Evolutionary conservation across 2,888 invertebrate species (phyloP).

Genomic region (Malachius bipustulatus): DNA sequence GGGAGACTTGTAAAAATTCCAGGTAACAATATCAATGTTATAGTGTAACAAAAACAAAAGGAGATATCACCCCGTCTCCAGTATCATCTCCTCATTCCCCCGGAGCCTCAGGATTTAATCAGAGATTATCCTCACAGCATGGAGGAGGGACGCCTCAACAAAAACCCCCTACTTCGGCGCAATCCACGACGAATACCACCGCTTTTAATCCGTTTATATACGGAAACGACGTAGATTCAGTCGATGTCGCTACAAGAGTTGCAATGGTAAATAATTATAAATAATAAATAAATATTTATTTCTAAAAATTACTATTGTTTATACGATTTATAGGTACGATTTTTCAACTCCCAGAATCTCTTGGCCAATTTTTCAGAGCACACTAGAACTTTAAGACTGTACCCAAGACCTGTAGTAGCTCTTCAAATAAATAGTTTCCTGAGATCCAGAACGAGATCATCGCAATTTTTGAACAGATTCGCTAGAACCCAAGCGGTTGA

Average conservation of each 20-base stretch:
- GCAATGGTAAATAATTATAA: conserved; percentile 85
- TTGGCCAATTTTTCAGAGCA: conserved; percentile 97
- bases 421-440: conserved; percentile 96
- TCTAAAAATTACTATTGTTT: conserved; percentile 7
- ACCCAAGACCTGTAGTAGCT: conserved; percentile 97
- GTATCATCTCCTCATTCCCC: conserved; percentile 25
- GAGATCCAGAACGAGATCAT: conserved; percentile 79
- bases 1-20: conserved; percentile 8
- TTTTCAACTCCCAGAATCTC: conserved; percentile 95
- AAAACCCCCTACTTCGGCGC: conserved; percentile 38
- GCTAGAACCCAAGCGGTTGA: conserved; percentile 96
- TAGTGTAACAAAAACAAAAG: conserved; percentile 35
- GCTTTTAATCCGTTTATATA: conserved; percentile 78
- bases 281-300: too few species aligned
- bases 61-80: conserved; percentile 20
- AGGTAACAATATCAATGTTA: too few species aligned
- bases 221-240: conserved; percentile 92
- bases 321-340: conserved; percentile 56
- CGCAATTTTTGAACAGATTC: conserved; percentile 82
- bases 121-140: conserved; percentile 23
- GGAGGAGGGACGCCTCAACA: conserved; percentile 32
- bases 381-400: conserved; percentile 87
- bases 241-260: conserved; percentile 94
- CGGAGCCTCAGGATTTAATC: conserved; percentile 20
- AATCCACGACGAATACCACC: conserved; percentile 45